Percentiles rank a stretch among this genome's conserved stretches.
These are phyloP conservation scores for Numenius phaeopus DNA, from an alignment of 2,797 vertebrate species.

Conservation along the genomic window DNA sequence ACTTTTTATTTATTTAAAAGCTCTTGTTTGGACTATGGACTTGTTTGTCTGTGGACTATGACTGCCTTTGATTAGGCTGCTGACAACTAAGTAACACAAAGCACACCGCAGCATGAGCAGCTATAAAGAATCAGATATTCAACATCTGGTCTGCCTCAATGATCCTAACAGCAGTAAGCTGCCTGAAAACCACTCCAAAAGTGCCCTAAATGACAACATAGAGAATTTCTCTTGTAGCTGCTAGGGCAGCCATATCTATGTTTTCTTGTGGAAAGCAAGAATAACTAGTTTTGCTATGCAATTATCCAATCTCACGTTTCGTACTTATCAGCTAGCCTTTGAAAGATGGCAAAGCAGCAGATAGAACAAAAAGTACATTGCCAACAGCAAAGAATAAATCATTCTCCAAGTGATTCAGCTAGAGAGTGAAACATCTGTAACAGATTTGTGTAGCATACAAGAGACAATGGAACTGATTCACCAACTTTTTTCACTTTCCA, in stretches of 20 bases:
- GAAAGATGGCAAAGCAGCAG: conserved; percentile 2
- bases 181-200: background rate
- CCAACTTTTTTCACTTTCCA: background rate
- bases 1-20: background rate
- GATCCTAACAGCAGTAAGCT: background rate
- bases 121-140: background rate
- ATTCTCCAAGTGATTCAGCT: too few relatives aligned
- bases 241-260: background rate
- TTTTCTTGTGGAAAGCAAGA: background rate
- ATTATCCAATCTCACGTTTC: background rate
- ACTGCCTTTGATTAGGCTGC: background rate
- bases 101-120: background rate
- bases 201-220: background rate
- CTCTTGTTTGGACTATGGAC: background rate
- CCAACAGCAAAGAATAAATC: conserved; percentile 11
- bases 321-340: background rate
- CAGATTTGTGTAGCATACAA: conserved; percentile 1
- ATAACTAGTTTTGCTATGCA: background rate
- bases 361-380: background rate
- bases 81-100: background rate
- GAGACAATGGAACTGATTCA: conserved; percentile 21
- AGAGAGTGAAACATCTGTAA: conserved; percentile 51
- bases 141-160: background rate
- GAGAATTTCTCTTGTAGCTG: background rate
- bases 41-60: background rate